phyloP scores from a whole-genome alignment of 1,140 invertebrate species.

The Sweltsa coloradensis region DNA sequence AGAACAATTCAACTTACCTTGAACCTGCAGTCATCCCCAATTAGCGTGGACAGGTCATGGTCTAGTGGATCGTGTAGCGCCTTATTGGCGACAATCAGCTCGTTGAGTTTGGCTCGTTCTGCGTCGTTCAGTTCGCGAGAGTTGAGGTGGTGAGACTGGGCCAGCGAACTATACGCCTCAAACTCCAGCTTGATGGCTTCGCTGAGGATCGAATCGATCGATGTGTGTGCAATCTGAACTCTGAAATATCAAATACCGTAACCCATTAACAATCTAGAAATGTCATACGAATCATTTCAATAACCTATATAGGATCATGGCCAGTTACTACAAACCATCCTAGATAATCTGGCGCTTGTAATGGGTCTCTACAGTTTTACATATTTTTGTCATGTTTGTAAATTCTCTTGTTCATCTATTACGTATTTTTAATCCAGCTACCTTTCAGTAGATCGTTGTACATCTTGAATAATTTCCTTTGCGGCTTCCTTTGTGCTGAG shows the following conservation, averaged over 20 bases:
- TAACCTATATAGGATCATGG: no score
- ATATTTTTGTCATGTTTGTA: no score
- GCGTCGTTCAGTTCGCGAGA: slow-evolving; percentile 62
- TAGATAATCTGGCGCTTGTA: no score
- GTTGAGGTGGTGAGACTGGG: slow-evolving; percentile 26
- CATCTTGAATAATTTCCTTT: slow-evolving; percentile 47
- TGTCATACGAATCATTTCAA: no score
- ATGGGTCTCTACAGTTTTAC: no score
- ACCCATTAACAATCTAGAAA: no score
- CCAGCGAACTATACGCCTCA: slow-evolving; percentile 43
- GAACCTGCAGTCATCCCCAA: slow-evolving; percentile 44
- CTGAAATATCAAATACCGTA: slow-evolving; percentile 23
- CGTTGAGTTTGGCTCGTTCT: slow-evolving; percentile 67
- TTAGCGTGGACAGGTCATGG: slow-evolving; percentile 57
- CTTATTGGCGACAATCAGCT: slow-evolving; percentile 72
- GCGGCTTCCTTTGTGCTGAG: slow-evolving; percentile 35
- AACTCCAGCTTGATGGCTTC: slow-evolving; percentile 76
- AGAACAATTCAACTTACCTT: slow-evolving; percentile 31
- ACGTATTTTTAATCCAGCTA: no score
- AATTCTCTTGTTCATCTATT: no score
- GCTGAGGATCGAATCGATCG: slow-evolving; percentile 67
- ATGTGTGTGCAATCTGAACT: slow-evolving; percentile 35
- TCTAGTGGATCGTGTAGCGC: slow-evolving; percentile 67
- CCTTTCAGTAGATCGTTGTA: slow-evolving; percentile 31
- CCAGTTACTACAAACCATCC: no score